Conservation (phyloP, 2,113 vertebrate species). For the Rhabdornis inornatus region DNA sequence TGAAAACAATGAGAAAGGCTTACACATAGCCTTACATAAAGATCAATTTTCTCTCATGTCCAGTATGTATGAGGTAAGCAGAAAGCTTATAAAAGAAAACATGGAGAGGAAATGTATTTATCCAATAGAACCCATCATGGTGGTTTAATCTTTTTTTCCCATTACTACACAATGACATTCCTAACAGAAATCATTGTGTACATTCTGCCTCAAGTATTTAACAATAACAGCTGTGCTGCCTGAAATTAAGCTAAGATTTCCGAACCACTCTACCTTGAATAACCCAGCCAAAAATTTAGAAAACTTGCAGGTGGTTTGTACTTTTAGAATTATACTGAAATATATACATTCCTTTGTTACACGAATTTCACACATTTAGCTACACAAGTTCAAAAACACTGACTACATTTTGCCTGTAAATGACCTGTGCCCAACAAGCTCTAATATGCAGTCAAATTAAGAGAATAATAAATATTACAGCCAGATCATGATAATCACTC, state of each 20-base stretch:
- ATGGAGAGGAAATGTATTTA: fast-evolving
- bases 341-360: background rate
- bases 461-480: background rate
- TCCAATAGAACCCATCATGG: background rate
- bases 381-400: background rate
- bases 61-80: background rate
- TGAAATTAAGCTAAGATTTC: background rate
- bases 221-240: background rate
- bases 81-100: background rate
- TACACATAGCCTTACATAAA: background rate
- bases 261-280: background rate
- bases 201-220: background rate
- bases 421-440: background rate
- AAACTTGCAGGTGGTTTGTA: background rate
- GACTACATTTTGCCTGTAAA: background rate
- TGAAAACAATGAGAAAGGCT: background rate
- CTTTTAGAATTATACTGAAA: background rate
- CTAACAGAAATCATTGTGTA: background rate
- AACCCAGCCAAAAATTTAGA: background rate
- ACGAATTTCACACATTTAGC: background rate
- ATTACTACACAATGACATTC: background rate
- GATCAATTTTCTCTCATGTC: background rate
- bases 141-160: background rate
- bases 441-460: background rate
- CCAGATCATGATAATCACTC: background rate